phyloP scores from a whole-genome alignment of 2,888 invertebrate genomes.

The Teinopalpus imperialis region DNA sequence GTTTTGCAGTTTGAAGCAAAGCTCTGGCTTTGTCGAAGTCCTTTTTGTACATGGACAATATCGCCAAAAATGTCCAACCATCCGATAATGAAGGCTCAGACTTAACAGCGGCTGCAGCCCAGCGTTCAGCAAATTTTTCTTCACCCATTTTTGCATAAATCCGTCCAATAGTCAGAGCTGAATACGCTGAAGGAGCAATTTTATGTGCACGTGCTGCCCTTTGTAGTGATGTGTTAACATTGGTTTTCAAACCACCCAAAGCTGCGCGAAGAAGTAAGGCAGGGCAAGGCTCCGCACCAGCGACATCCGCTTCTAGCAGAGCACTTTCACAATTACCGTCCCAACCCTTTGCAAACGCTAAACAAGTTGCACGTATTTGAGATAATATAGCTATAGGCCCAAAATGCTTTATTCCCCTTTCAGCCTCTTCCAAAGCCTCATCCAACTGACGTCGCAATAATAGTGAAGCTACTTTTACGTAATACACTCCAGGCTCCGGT shows the following conservation, averaged over 20 bases:
- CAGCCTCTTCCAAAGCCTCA: constrained; percentile 46
- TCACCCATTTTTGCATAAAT: constrained; percentile 53
- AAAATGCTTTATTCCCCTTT: constrained; percentile 46
- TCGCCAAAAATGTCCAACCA: constrained; percentile 67
- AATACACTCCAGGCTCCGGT: constrained; percentile 48
- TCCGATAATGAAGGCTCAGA: constrained; percentile 63
- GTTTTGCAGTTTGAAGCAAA: constrained; percentile 63
- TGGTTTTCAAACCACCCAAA: constrained; percentile 41
- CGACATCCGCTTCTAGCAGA: constrained; percentile 50
- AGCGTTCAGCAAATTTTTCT: constrained; percentile 56
- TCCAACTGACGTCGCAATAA: constrained; percentile 47
- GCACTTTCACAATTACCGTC: constrained; percentile 55
- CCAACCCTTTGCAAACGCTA: constrained; percentile 52
- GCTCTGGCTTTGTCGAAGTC: constrained; percentile 54
- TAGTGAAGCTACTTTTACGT: constrained; percentile 57
- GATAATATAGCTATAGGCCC: constrained; percentile 60
- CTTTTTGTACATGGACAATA: constrained; percentile 56
- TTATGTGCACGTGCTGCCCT: constrained; percentile 65
- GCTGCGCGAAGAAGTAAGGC: constrained; percentile 57
- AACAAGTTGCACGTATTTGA: constrained; percentile 60
- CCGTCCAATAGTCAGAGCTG: constrained; percentile 58
- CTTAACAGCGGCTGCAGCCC: constrained; percentile 64
- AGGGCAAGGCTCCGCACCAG: constrained; percentile 51
- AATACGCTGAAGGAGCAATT: constrained; percentile 55
- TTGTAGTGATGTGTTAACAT: constrained; percentile 56